phyloP scores from a whole-genome alignment of 2,888 invertebrate genomes.

The Pardosa pseudoannulata region DNA sequence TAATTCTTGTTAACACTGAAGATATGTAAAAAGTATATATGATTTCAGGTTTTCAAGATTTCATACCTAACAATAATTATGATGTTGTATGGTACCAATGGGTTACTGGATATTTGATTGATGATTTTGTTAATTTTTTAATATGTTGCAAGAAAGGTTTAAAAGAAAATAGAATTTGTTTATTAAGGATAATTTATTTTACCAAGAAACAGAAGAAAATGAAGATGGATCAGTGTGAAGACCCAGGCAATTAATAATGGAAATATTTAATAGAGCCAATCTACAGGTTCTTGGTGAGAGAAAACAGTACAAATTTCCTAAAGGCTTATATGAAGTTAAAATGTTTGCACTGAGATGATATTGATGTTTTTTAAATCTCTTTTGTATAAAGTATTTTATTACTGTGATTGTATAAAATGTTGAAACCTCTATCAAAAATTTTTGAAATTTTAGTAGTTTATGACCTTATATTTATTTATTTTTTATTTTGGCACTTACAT shows the following conservation, averaged over 20 bases:
- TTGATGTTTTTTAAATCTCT: neutral
- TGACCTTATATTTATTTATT: no score
- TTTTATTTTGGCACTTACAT: no score
- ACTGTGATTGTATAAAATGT: neutral
- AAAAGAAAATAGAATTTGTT: constrained; percentile 81
- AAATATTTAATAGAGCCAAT: constrained; percentile 85
- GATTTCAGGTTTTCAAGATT: constrained; percentile 84
- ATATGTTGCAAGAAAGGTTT: constrained; percentile 78
- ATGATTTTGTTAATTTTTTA: constrained; percentile 87
- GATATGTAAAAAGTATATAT: no score
- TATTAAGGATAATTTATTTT: constrained; percentile 95
- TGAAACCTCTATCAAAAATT: no score
- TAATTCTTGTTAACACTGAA: no score
- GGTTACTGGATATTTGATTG: constrained; percentile 90
- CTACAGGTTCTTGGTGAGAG: constrained; percentile 86
- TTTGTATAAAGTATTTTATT: neutral
- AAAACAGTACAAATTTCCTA: constrained; percentile 89
- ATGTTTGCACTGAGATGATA: constrained; percentile 85
- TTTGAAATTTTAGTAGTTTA: no score
- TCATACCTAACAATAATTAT: constrained; percentile 86
- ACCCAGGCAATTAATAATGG: constrained; percentile 83
- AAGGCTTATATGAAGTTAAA: constrained; percentile 91
- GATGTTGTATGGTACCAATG: constrained; percentile 98
- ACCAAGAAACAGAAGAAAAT: constrained; percentile 84
- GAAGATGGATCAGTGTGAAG: constrained; percentile 94